These are phyloP conservation scores for Agonopterix arenella DNA, from an alignment of 2,888 invertebrate species.

Conservation along the genomic window DNA sequence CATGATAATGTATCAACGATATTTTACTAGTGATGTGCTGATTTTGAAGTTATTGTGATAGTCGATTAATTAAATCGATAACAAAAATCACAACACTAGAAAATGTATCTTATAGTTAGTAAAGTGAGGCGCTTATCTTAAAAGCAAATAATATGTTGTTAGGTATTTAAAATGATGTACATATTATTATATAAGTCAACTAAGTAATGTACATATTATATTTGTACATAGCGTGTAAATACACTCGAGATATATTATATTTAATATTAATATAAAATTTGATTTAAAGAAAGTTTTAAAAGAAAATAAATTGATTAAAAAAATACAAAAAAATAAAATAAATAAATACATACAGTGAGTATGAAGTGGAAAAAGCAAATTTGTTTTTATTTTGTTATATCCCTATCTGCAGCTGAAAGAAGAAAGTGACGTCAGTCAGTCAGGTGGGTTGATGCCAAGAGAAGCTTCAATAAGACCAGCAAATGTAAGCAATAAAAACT, in stretches of 20 bases:
- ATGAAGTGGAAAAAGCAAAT: slow-evolving; percentile 66
- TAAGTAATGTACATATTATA: slow-evolving; percentile 21
- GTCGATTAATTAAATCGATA: too few relatives aligned
- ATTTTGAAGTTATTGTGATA: too few relatives aligned
- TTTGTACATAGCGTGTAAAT: slow-evolving; percentile 68
- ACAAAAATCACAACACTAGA: too few relatives aligned
- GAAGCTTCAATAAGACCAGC: too few relatives aligned
- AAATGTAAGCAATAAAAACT: too few relatives aligned
- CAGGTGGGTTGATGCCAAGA: too few relatives aligned
- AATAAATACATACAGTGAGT: slow-evolving; percentile 73
- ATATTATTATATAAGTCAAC: neutral
- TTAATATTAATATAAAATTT: slow-evolving; percentile 68
- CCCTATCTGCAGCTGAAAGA: neutral
- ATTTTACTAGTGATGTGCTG: too few relatives aligned
- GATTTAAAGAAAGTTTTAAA: slow-evolving; percentile 69
- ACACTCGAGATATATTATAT: slow-evolving; percentile 60
- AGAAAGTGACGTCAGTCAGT: neutral
- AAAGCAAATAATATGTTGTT: neutral
- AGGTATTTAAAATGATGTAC: slow-evolving; percentile 2
- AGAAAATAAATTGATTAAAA: slow-evolving; percentile 59
- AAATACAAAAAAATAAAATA: slow-evolving; percentile 63
- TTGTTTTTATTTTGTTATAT: slow-evolving; percentile 48
- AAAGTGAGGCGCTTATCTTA: neutral
- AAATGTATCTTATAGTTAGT: too few relatives aligned
- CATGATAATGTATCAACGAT: too few relatives aligned